Percentiles rank a stretch among this genome's conserved stretches.
Evolutionary conservation across 2,113 vertebrate species (phyloP).

Genomic region (Narcine bancroftii): DNA sequence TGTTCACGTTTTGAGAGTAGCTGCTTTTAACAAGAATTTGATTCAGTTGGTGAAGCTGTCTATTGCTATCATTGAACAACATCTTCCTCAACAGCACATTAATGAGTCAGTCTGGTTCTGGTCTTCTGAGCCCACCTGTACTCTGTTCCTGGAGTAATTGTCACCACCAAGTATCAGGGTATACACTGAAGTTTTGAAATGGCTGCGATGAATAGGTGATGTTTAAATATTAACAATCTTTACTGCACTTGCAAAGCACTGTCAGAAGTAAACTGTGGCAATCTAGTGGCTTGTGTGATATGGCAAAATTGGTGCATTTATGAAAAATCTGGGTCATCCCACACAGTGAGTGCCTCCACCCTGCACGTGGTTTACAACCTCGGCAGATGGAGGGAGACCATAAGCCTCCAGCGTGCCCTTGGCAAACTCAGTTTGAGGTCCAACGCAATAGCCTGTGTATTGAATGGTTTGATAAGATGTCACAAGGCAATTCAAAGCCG

Average conservation of each 20-base stretch:
- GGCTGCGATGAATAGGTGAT: background rate
- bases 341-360: no score
- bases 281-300: background rate
- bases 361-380: background rate
- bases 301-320: background rate
- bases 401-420: background rate
- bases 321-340: background rate
- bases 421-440: background rate
- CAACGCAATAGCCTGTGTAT: background rate
- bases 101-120: background rate
- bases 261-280: background rate
- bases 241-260: background rate
- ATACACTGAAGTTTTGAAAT: background rate
- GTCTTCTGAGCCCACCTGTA: background rate
- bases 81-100: background rate
- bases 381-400: background rate
- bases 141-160: background rate
- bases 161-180: background rate
- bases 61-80: background rate
- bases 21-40: conserved; percentile 23
- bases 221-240: background rate
- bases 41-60: conserved; percentile 19
- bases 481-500: no score
- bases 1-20: background rate
- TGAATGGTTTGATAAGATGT: no score